A percentile compares a stretch with the other conserved stretches of the same genome.
phyloP scores from a whole-genome alignment of 2,113 vertebrate species.

The Gopherus flavomarginatus region DNA sequence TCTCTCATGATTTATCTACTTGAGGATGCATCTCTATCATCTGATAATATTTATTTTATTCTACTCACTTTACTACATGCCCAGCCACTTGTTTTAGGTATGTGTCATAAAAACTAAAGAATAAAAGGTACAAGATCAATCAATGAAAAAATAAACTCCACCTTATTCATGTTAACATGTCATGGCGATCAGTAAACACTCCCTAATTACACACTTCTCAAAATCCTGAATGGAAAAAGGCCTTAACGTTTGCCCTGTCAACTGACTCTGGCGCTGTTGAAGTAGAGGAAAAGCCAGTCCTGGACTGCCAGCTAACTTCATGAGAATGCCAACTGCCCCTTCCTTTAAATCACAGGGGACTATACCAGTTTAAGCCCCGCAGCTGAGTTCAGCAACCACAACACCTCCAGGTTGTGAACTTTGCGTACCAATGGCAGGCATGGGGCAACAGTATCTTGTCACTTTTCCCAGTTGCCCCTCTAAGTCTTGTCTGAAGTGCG shows the following conservation, averaged over 20 bases:
- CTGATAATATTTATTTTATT: not conserved
- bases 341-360: not conserved
- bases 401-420: not conserved
- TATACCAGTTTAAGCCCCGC: not conserved
- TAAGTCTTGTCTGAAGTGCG: not conserved
- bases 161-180: not conserved
- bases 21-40: not conserved
- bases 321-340: not conserved
- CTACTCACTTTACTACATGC: not conserved
- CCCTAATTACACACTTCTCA: not conserved
- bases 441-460: not conserved
- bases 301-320: not conserved
- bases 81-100: not conserved
- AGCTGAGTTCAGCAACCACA: not conserved
- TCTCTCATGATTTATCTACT: not conserved
- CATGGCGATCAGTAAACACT: not conserved
- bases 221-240: not conserved
- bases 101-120: not conserved
- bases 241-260: accelerated
- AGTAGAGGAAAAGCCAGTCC: not conserved
- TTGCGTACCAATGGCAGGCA: not conserved
- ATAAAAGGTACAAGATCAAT: not conserved
- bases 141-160: not conserved
- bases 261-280: not conserved
- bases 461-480: not conserved